Conservation (phyloP, 2,797 vertebrate species). For the Hyperoplus immaculatus region DNA sequence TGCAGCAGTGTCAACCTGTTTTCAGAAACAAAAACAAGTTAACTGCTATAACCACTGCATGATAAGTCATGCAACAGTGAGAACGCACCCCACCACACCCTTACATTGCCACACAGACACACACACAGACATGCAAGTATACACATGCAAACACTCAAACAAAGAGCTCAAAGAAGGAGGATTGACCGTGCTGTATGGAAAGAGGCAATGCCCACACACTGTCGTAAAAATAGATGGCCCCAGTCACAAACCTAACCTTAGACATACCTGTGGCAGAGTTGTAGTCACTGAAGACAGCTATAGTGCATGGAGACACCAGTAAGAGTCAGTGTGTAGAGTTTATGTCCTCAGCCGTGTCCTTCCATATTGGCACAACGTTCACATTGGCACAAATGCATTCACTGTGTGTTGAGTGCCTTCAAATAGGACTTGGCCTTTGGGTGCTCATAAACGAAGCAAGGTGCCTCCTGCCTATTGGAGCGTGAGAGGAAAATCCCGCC, state of each 20-base stretch:
- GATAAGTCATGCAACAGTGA: constrained; percentile 48
- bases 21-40: neutral
- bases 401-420: constrained; percentile 30
- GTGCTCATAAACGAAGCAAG: constrained; percentile 62
- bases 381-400: neutral
- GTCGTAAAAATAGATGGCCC: constrained; percentile 41
- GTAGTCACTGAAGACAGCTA: constrained; percentile 34
- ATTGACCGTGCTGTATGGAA: constrained; percentile 1
- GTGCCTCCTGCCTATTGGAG: constrained; percentile 53
- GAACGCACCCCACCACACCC: constrained; percentile 58
- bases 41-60: constrained; percentile 4
- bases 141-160: constrained; percentile 52
- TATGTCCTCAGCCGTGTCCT: constrained; percentile 52
- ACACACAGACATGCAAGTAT: constrained; percentile 44
- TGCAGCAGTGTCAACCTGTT: neutral
- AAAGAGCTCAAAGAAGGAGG: constrained; percentile 33
- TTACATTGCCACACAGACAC: constrained; percentile 25
- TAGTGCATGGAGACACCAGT: constrained; percentile 1
- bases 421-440: constrained; percentile 55
- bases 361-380: constrained; percentile 34
- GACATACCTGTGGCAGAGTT: constrained; percentile 66
- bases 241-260: constrained; percentile 35
- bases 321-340: constrained; percentile 10
- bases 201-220: constrained; percentile 1
- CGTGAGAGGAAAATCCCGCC: constrained; percentile 51